Conservation (phyloP, 2,888 invertebrate species). For the Drosophila atroscutellata region DNA sequence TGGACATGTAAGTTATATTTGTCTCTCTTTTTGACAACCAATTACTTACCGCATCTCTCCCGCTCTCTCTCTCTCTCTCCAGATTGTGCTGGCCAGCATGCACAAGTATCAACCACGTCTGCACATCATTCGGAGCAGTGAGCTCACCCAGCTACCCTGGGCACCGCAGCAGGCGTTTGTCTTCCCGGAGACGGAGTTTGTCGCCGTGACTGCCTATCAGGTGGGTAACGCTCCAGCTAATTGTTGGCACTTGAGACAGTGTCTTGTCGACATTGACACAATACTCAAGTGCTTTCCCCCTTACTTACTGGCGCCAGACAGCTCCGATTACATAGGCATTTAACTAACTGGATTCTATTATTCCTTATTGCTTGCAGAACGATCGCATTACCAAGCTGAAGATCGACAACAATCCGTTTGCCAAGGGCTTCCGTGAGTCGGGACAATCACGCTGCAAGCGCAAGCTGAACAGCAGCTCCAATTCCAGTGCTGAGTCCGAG, state of each 20-base stretch:
- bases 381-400: constrained; percentile 95
- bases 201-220: constrained; percentile 99
- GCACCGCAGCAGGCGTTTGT: constrained; percentile 89
- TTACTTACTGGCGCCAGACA: constrained; percentile 55
- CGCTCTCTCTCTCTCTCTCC: constrained; percentile 67
- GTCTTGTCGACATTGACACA: constrained; percentile 31
- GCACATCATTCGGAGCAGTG: constrained; percentile 92
- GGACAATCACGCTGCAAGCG: constrained; percentile 91
- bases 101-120: constrained; percentile 97
- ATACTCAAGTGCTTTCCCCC: constrained; percentile 57
- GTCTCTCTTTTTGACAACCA: not conserved
- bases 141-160: constrained; percentile 89
- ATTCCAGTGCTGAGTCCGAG: constrained; percentile 66
- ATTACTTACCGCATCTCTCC: constrained; percentile 18
- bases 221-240: constrained; percentile 85
- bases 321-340: constrained; percentile 53
- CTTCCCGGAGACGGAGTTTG: constrained; percentile 94
- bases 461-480: constrained; percentile 86
- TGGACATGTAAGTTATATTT: constrained; percentile 89
- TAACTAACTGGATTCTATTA: constrained; percentile 30
- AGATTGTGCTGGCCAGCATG: constrained; percentile 97
- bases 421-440: constrained; percentile 95
- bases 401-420: constrained; percentile 97
- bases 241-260: constrained; percentile 60
- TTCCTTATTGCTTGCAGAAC: constrained; percentile 87